Percentiles rank a stretch among this genome's conserved stretches.
Evolutionary conservation across 2,888 invertebrate species (phyloP).

Genomic region (Sphecodes monilicornis): DNA sequence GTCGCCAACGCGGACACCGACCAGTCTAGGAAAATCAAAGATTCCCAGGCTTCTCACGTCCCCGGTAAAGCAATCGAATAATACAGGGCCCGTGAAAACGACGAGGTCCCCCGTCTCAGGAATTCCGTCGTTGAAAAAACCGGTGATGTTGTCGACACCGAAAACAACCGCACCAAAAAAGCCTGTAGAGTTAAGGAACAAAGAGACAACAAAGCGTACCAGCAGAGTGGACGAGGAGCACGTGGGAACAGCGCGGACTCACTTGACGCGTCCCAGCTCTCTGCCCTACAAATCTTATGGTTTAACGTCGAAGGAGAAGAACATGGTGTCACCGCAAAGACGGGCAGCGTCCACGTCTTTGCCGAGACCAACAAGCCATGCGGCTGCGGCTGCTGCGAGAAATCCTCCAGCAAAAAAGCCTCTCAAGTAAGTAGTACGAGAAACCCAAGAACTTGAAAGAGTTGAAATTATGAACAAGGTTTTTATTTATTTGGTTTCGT

Average conservation of each 20-base stretch:
- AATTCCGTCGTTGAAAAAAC: constrained; percentile 81
- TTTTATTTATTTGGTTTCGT: not conserved
- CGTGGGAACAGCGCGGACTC: constrained; percentile 81
- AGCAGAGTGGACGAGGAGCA: constrained; percentile 88
- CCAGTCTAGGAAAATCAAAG: constrained; percentile 87
- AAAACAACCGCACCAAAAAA: constrained; percentile 67
- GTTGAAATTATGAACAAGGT: not conserved
- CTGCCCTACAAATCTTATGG: constrained; percentile 88
- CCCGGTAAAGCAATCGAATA: constrained; percentile 87
- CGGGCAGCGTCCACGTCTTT: constrained; percentile 90
- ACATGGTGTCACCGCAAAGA: constrained; percentile 85
- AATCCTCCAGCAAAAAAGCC: constrained; percentile 77
- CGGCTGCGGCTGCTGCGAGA: constrained; percentile 81
- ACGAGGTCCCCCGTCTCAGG: constrained; percentile 77
- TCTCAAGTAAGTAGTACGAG: constrained; percentile 84
- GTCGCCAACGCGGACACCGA: constrained; percentile 84
- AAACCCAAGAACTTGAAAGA: not conserved
- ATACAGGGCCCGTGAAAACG: constrained; percentile 55
- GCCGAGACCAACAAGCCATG: constrained; percentile 85
- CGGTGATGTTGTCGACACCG: constrained; percentile 55
- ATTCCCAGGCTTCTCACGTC: constrained; percentile 92
- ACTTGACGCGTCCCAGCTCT: constrained; percentile 88
- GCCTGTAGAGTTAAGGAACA: constrained; percentile 64
- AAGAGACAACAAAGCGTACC: constrained; percentile 83
- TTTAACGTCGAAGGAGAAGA: constrained; percentile 77